phyloP scores from a whole-genome alignment of 2,888 invertebrate genomes.

The Alitta virens region DNA sequence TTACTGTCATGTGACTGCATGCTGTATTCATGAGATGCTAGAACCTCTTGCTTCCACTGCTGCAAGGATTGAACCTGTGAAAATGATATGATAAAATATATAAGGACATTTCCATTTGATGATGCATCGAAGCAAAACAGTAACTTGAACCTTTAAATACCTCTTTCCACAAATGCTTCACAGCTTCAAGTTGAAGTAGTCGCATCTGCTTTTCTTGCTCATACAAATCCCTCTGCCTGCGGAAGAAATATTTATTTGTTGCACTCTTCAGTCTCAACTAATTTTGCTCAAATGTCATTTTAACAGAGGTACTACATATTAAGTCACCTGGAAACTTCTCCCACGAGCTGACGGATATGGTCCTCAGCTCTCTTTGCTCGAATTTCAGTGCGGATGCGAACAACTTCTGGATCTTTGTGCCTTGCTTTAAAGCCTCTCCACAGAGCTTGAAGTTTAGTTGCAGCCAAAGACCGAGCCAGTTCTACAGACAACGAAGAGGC shows the following conservation, averaged over 20 bases:
- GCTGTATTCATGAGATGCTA: slow-evolving; percentile 23
- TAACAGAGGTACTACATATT: no score
- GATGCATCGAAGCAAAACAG: no score
- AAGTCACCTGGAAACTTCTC: slow-evolving; percentile 26
- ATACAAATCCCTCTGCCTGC: slow-evolving; percentile 45
- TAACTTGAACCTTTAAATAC: slow-evolving; percentile 26
- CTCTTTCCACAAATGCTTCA: slow-evolving; percentile 48
- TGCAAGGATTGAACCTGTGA: slow-evolving; percentile 42
- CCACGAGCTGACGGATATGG: slow-evolving; percentile 35
- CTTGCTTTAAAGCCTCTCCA: slow-evolving; percentile 52
- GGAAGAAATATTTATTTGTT: no score
- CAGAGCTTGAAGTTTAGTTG: slow-evolving; percentile 44
- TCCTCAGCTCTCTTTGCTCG: slow-evolving; percentile 48
- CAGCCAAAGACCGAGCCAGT: slow-evolving; percentile 16
- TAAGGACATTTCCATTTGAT: not conserved
- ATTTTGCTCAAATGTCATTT: no score
- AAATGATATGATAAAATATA: not conserved
- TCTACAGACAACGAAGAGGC: not conserved
- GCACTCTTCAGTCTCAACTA: no score
- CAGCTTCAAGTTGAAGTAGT: slow-evolving; percentile 47
- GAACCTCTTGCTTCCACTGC: slow-evolving; percentile 41
- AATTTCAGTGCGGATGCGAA: slow-evolving; percentile 46
- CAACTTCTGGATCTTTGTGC: slow-evolving; percentile 38
- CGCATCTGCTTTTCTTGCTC: slow-evolving; percentile 47
- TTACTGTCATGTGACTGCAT: not conserved